Conservation (phyloP, 2,113 vertebrate genomes). For the Clarias gariepinus region DNA sequence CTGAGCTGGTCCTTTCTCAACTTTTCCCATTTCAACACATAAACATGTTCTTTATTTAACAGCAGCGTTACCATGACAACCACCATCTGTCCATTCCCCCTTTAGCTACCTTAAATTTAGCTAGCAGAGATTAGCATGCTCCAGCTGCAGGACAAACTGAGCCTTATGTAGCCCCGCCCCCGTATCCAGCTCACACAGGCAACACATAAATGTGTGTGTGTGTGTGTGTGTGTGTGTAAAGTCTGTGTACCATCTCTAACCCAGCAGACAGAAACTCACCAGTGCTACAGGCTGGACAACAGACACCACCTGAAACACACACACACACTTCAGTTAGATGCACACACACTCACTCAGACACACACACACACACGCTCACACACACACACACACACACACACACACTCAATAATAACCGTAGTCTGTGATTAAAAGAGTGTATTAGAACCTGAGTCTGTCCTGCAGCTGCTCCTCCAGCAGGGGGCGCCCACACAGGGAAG, state of each 20-base stretch:
- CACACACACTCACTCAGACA: no score
- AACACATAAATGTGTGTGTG: no score
- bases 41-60: background rate
- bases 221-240: no score
- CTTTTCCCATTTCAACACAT: background rate
- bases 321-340: background rate
- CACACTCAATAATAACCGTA: background rate
- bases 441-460: constrained; percentile 20
- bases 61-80: background rate
- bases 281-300: constrained; percentile 3
- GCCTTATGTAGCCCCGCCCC: background rate
- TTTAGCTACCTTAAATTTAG: background rate
- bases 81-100: background rate
- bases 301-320: constrained; percentile 37
- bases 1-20: background rate
- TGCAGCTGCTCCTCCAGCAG: constrained; percentile 13
- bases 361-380: background rate
- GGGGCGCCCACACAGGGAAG: constrained; percentile 8
- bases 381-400: constrained; percentile 22
- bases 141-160: background rate
- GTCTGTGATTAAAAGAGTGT: background rate
- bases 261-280: constrained; percentile 2
- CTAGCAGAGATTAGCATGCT: background rate
- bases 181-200: background rate
- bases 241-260: background rate